These are phyloP conservation scores for Chironomus tentans DNA, from an alignment of 2,888 invertebrate genomes.

Conservation along the genomic window DNA sequence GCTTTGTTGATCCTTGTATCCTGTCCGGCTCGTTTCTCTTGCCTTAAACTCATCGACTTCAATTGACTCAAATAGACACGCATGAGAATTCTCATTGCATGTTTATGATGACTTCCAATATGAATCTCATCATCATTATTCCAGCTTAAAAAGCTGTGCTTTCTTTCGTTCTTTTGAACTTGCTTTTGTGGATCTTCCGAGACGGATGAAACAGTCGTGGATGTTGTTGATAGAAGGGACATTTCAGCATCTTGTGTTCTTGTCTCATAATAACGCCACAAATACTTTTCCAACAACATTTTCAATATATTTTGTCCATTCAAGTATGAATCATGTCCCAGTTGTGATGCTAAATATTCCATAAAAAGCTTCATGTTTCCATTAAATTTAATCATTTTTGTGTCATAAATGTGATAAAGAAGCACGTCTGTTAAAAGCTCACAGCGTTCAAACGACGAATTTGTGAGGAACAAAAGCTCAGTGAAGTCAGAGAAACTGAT, in stretches of 20 bases:
- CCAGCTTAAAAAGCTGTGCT: neutral
- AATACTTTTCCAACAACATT: constrained; percentile 45
- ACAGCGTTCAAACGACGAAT: neutral
- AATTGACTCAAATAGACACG: constrained; percentile 51
- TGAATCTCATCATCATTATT: constrained; percentile 11
- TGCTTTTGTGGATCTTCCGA: neutral
- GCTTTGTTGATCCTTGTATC: constrained; percentile 33
- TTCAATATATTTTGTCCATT: constrained; percentile 44
- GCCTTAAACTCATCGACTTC: constrained; percentile 32
- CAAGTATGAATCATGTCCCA: constrained; percentile 47
- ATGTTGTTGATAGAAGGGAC: neutral
- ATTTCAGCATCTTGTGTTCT: constrained; percentile 1
- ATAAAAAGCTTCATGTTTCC: constrained; percentile 48
- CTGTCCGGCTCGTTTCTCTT: neutral
- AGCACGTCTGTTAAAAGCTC: constrained; percentile 13
- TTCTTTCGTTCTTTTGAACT: neutral
- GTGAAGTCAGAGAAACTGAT: constrained; percentile 28
- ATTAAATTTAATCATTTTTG: constrained; percentile 34
- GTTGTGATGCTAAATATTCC: constrained; percentile 57
- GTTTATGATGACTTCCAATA: constrained; percentile 32
- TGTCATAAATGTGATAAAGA: constrained; percentile 19
- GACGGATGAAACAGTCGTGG: neutral
- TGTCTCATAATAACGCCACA: constrained; percentile 30
- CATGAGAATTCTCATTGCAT: constrained; percentile 51
- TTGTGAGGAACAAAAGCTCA: constrained; percentile 27